Evolutionary conservation across 35 echinoderm and acorn worm genomes (phyloP).

Genomic region (Ophioderma brevispina): DNA sequence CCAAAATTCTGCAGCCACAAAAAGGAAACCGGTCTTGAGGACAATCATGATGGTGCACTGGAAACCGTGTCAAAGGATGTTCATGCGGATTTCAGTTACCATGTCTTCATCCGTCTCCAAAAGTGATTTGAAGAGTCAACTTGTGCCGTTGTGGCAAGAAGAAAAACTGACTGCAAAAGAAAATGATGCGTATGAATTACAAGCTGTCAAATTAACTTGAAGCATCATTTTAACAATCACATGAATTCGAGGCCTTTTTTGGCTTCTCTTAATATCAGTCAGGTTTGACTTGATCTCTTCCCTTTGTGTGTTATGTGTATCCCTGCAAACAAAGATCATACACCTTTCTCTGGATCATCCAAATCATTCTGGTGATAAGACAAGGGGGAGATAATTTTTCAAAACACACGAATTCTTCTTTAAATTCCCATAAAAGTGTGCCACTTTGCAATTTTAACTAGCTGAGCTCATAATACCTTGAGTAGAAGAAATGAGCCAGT

Average conservation of each 20-base stretch:
- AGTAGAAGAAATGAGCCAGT: too few relatives aligned
- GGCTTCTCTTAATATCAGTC: too few relatives aligned
- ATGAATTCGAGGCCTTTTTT: too few relatives aligned
- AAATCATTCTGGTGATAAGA: slow-evolving; percentile 82
- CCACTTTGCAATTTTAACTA: too few relatives aligned
- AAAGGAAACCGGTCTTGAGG: slow-evolving; percentile 97
- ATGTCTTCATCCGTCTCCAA: slow-evolving; percentile 99
- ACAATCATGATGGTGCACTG: slow-evolving; percentile 84
- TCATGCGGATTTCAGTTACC: slow-evolving; percentile 97
- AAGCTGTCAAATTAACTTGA: background rate
- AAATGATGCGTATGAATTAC: background rate
- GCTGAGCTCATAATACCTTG: too few relatives aligned
- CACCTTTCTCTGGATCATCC: slow-evolving; percentile 98
- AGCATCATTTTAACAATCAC: background rate
- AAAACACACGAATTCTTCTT: too few relatives aligned
- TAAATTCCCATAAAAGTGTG: too few relatives aligned
- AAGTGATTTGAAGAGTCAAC: slow-evolving; percentile 98
- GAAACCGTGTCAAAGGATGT: slow-evolving; percentile 99
- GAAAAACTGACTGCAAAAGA: slow-evolving; percentile 90
- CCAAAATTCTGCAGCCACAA: slow-evolving; percentile 48
- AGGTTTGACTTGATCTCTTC: too few relatives aligned
- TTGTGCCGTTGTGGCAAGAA: slow-evolving; percentile 98
- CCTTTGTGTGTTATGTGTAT: slow-evolving; percentile 99
- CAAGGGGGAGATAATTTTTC: too few relatives aligned
- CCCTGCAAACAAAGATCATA: slow-evolving; percentile 98